Conservation (phyloP, 1,140 invertebrate genomes). For the Ceratosolen solmsi region DNA sequence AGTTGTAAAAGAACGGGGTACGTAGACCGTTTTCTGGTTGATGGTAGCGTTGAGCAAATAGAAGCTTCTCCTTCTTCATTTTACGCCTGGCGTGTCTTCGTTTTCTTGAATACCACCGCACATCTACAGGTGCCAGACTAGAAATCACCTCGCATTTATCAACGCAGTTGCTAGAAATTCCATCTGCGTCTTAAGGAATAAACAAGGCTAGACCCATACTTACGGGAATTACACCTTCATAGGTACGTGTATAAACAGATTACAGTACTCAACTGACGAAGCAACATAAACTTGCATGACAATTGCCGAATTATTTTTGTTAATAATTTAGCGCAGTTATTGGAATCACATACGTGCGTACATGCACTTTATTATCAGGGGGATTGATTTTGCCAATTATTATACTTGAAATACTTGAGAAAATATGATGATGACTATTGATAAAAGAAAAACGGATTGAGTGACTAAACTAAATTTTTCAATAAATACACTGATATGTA, state of each 20-base stretch:
- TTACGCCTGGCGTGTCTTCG: constrained; percentile 38
- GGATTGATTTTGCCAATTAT: too few relatives aligned
- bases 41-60: constrained; percentile 10
- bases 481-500: too few relatives aligned
- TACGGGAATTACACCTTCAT: background rate
- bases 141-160: constrained; percentile 36
- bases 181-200: background rate
- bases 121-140: background rate
- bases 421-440: too few relatives aligned
- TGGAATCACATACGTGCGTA: too few relatives aligned
- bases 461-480: too few relatives aligned
- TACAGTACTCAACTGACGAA: background rate
- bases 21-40: background rate
- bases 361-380: too few relatives aligned
- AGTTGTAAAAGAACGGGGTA: constrained; percentile 1
- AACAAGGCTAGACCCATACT: background rate
- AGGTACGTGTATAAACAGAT: background rate
- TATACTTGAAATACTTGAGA: too few relatives aligned
- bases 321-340: too few relatives aligned
- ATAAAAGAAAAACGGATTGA: too few relatives aligned
- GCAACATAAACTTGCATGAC: background rate
- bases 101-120: background rate
- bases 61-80: constrained; percentile 37
- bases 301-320: too few relatives aligned
- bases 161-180: background rate